These are phyloP conservation scores for Anoplius nigerrimus DNA, from an alignment of 2,888 invertebrate genomes.

Conservation along the genomic window DNA sequence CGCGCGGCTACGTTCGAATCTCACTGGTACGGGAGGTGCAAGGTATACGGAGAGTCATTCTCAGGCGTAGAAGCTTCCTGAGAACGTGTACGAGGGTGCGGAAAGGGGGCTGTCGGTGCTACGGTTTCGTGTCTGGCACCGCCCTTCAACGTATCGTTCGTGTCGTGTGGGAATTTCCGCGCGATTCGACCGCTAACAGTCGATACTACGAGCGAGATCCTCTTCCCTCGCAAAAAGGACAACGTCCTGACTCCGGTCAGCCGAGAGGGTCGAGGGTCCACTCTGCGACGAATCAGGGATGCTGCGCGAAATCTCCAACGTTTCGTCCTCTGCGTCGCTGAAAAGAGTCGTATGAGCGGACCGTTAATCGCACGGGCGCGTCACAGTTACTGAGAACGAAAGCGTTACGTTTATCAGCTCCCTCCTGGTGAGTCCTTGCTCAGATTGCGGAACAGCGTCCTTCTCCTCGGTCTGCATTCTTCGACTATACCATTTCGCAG, in stretches of 20 bases:
- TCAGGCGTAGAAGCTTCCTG: conserved; percentile 14
- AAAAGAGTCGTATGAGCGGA: not conserved
- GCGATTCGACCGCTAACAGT: conserved; percentile 39
- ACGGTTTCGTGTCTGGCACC: conserved; percentile 68
- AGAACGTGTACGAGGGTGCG: conserved; percentile 19
- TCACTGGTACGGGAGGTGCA: conserved; percentile 12
- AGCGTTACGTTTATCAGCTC: too few species aligned
- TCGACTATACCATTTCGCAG: too few species aligned
- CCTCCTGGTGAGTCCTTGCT: too few species aligned
- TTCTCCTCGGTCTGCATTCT: too few species aligned
- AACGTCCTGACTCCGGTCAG: not conserved
- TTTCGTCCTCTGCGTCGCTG: too few species aligned
- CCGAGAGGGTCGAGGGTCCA: too few species aligned
- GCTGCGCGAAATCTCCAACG: too few species aligned
- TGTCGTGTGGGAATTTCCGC: conserved; percentile 54
- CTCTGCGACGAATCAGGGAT: too few species aligned
- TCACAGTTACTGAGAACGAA: too few species aligned
- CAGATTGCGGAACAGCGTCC: too few species aligned
- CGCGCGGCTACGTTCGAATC: conserved; percentile 15
- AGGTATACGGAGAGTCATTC: conserved; percentile 14
- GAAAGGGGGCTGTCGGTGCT: conserved; percentile 39
- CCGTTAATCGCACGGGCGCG: too few species aligned
- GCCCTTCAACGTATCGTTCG: conserved; percentile 54
- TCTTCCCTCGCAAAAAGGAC: conserved; percentile 1
- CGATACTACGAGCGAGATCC: conserved; percentile 25